Percentiles rank a stretch among this genome's conserved stretches.
Evolutionary conservation across 2,113 vertebrate species (phyloP).

Genomic region (Lethenteron reissneri): DNA sequence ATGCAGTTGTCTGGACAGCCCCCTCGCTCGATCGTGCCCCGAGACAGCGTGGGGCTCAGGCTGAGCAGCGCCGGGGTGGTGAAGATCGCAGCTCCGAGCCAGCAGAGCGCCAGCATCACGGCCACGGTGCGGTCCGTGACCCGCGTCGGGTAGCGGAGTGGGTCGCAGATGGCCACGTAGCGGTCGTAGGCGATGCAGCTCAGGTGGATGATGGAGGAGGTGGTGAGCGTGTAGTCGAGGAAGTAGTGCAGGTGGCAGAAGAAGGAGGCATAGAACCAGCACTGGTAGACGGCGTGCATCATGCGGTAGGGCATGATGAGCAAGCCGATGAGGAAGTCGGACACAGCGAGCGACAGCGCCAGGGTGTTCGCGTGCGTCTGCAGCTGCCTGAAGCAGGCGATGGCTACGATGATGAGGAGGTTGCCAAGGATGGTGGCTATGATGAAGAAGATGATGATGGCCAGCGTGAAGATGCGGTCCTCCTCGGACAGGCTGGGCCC

Average conservation of each 20-base stretch:
- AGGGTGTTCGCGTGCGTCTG: slow-evolving; percentile 24
- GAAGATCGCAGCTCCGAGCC: slow-evolving; percentile 16
- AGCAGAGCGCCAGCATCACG: slow-evolving; percentile 13
- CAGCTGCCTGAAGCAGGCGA: slow-evolving; percentile 24
- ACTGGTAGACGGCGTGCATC: slow-evolving; percentile 23
- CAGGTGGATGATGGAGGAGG: slow-evolving; percentile 24
- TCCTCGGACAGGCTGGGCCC: no score
- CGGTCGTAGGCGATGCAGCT: slow-evolving; percentile 18
- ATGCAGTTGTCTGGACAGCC: no score
- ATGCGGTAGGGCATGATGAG: slow-evolving; percentile 23
- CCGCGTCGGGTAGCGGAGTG: slow-evolving; percentile 17
- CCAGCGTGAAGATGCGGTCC: no score
- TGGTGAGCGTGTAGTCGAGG: slow-evolving; percentile 24
- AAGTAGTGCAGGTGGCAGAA: slow-evolving; percentile 24
- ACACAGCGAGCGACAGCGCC: slow-evolving; percentile 20
- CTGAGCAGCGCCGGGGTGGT: slow-evolving; percentile 15
- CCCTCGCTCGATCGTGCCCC: no score
- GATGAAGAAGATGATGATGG: not conserved
- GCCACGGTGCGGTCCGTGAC: slow-evolving; percentile 11
- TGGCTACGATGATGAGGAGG: slow-evolving; percentile 19
- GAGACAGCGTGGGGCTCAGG: no score
- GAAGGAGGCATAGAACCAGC: slow-evolving; percentile 20
- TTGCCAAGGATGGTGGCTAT: slow-evolving; percentile 16
- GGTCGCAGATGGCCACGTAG: slow-evolving; percentile 21
- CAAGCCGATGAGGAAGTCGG: slow-evolving; percentile 22